Percentiles rank a stretch among this genome's conserved stretches.
Conservation (phyloP, 2,113 vertebrate genomes). For the Alces alces region DNA sequence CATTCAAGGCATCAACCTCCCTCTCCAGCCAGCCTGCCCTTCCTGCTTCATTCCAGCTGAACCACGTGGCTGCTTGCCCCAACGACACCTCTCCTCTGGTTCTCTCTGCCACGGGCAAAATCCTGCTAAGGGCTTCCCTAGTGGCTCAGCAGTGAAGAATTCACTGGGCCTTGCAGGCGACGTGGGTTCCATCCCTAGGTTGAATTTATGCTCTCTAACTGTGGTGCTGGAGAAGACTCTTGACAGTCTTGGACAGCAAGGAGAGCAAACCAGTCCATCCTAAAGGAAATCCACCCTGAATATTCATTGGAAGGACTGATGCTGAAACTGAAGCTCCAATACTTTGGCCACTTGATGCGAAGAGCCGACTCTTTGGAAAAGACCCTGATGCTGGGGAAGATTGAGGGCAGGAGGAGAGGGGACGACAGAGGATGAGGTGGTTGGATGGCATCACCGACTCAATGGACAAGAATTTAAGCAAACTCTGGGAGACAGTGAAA, state of each 20-base stretch:
- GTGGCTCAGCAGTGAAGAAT: background rate
- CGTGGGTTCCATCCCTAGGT: background rate
- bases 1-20: background rate
- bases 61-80: rapidly evolving
- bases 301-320: background rate
- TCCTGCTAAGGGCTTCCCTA: background rate
- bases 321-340: background rate
- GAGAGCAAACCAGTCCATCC: background rate
- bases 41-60: background rate
- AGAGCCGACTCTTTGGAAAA: background rate
- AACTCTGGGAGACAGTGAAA: background rate
- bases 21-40: background rate
- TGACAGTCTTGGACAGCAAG: background rate
- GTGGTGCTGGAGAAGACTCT: background rate
- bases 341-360: background rate
- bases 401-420: background rate
- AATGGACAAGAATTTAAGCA: background rate
- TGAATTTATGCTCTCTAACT: background rate
- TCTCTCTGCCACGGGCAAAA: background rate
- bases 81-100: rapidly evolving
- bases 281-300: background rate
- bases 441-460: background rate
- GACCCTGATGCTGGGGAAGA: background rate
- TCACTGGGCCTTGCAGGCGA: background rate
- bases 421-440: background rate